Evolutionary conservation across 2,113 vertebrate genomes (phyloP).

Genomic region (Xenopus borealis): DNA sequence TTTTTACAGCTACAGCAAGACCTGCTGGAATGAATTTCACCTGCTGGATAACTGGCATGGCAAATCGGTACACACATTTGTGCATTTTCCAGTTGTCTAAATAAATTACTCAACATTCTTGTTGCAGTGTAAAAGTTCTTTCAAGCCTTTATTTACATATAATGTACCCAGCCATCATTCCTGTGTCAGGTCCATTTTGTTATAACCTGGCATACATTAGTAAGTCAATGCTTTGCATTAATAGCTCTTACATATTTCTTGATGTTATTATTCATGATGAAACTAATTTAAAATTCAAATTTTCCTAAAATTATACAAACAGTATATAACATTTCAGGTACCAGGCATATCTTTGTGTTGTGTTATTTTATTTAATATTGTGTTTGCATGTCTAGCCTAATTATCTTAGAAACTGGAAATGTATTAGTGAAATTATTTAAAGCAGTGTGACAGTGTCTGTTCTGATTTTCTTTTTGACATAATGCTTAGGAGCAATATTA

Average conservation of each 20-base stretch:
- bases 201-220: slow-evolving; percentile 15
- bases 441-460: slow-evolving; percentile 39
- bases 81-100: too few relatives aligned
- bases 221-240: too few relatives aligned
- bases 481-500: slow-evolving; percentile 38
- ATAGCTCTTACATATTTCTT: neutral
- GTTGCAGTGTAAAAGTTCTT: slow-evolving; percentile 13
- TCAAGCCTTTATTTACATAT: too few relatives aligned
- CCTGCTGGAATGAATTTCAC: slow-evolving; percentile 76
- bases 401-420: slow-evolving; percentile 16
- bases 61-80: slow-evolving; percentile 63
- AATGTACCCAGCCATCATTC: too few relatives aligned
- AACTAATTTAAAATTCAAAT: slow-evolving; percentile 33
- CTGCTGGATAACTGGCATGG: slow-evolving; percentile 73
- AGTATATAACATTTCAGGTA: neutral
- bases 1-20: slow-evolving; percentile 84
- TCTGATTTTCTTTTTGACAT: slow-evolving; percentile 31
- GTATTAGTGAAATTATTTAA: slow-evolving; percentile 38
- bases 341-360: too few relatives aligned
- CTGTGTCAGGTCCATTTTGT: too few relatives aligned
- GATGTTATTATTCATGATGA: slow-evolving; percentile 38
- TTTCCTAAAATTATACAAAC: slow-evolving; percentile 24
- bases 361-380: neutral
- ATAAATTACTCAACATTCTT: too few relatives aligned
- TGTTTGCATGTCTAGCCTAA: slow-evolving; percentile 14